A percentile compares a stretch with the other conserved stretches of the same genome.
These are phyloP conservation scores for Biston stratarius DNA, from an alignment of 2,888 invertebrate genomes.

Conservation along the genomic window DNA sequence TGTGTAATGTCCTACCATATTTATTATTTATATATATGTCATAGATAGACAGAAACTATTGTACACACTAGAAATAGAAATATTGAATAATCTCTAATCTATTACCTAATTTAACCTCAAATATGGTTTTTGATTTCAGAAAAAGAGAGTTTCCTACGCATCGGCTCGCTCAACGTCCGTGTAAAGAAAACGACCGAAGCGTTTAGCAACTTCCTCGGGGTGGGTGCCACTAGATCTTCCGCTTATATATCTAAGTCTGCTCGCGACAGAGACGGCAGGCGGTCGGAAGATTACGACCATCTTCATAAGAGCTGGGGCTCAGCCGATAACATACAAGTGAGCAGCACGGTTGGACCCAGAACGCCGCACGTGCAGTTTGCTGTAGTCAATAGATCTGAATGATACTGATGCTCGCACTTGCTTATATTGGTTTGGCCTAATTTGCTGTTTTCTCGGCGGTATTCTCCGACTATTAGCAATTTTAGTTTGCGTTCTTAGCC, in stretches of 20 bases:
- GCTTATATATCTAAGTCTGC: slow-evolving; percentile 78
- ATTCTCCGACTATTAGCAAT: too few species aligned
- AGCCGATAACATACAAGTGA: slow-evolving; percentile 93
- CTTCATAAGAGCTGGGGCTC: slow-evolving; percentile 96
- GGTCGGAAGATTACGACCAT: slow-evolving; percentile 86
- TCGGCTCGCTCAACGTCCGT: slow-evolving; percentile 96
- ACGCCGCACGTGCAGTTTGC: slow-evolving; percentile 12
- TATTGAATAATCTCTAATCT: too few species aligned
- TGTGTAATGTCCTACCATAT: too few species aligned
- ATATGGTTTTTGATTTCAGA: slow-evolving; percentile 84
- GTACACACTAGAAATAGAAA: too few species aligned
- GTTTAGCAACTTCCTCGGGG: slow-evolving; percentile 95
- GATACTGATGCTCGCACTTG: slow-evolving; percentile 7
- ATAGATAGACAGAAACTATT: too few species aligned
- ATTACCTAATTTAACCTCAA: too few species aligned
- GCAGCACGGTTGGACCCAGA: slow-evolving; percentile 2
- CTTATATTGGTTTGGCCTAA: neutral
- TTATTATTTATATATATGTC: too few species aligned
- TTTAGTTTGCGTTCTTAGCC: too few species aligned
- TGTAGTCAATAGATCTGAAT: neutral
- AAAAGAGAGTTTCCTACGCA: slow-evolving; percentile 96
- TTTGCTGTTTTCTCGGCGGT: too few species aligned
- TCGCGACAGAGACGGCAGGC: slow-evolving; percentile 66
- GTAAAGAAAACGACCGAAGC: slow-evolving; percentile 97
- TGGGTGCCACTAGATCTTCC: slow-evolving; percentile 87